phyloP scores from a whole-genome alignment of 2,888 invertebrate genomes.

The Siphlonurus alternatus region DNA sequence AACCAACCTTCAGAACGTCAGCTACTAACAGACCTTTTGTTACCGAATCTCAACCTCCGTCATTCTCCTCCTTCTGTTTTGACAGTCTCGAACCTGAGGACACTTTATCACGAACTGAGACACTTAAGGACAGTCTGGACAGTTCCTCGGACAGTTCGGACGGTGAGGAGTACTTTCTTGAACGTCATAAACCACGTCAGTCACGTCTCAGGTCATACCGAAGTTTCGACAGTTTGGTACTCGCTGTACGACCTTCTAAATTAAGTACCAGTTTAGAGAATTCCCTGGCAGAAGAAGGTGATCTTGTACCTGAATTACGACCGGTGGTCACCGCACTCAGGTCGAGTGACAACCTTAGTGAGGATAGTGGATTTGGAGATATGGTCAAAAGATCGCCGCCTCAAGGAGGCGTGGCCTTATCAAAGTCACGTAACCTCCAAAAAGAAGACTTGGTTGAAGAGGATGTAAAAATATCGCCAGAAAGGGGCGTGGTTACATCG shows the following conservation, averaged over 20 bases:
- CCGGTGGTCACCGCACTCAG: constrained; percentile 20
- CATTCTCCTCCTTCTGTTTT: constrained; percentile 12
- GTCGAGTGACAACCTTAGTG: constrained; percentile 61
- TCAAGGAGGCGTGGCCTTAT: constrained; percentile 12
- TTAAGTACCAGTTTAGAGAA: constrained; percentile 20
- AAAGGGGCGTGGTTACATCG: constrained; percentile 13
- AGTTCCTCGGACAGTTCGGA: constrained; percentile 5
- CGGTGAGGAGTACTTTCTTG: constrained; percentile 8
- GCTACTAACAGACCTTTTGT: constrained; percentile 16
- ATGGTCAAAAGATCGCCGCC: constrained; percentile 1
- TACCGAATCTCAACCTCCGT: constrained; percentile 8
- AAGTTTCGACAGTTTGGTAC: constrained; percentile 31
- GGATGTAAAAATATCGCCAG: constrained; percentile 13
- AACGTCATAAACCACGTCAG: neutral
- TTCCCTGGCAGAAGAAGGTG: neutral
- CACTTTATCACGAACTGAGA: neutral
- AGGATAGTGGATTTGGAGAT: constrained; percentile 63
- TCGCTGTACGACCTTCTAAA: constrained; percentile 15
- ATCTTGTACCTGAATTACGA: neutral
- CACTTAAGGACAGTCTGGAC: neutral
- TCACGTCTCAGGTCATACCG: constrained; percentile 27
- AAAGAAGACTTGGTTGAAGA: constrained; percentile 13
- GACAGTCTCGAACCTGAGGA: constrained; percentile 11
- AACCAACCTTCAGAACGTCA: constrained; percentile 22
- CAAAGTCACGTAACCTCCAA: constrained; percentile 15